These are phyloP conservation scores for Acronicta aceris DNA, from an alignment of 2,888 invertebrate genomes.

Conservation along the genomic window DNA sequence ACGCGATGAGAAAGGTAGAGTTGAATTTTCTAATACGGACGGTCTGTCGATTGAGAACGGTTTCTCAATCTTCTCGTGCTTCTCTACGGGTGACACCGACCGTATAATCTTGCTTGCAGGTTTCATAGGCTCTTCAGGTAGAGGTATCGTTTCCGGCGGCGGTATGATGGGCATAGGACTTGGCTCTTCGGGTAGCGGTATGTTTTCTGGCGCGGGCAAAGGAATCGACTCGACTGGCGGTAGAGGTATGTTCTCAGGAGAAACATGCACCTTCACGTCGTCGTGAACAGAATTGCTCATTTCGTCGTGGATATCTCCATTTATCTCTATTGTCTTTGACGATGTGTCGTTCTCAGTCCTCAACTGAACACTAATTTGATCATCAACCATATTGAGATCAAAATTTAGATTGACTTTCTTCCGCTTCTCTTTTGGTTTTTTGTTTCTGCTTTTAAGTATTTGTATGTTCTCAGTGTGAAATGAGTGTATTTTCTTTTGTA, in stretches of 20 bases:
- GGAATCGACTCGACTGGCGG: slow-evolving; percentile 85
- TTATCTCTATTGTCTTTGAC: slow-evolving; percentile 70
- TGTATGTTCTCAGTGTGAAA: slow-evolving; percentile 91
- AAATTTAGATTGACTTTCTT: slow-evolving; percentile 88
- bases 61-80: slow-evolving; percentile 60
- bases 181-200: slow-evolving; percentile 80
- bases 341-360: slow-evolving; percentile 75
- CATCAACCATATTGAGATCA: slow-evolving; percentile 87
- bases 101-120: slow-evolving; percentile 50
- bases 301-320: slow-evolving; percentile 80
- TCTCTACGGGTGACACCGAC: slow-evolving; percentile 56
- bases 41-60: slow-evolving; percentile 65
- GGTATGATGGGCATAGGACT: slow-evolving; percentile 72
- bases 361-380: slow-evolving; percentile 86
- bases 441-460: slow-evolving; percentile 90
- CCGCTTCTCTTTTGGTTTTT: slow-evolving; percentile 88
- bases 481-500: slow-evolving; percentile 90
- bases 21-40: slow-evolving; percentile 70
- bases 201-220: slow-evolving; percentile 79
- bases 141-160: slow-evolving; percentile 79
- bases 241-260: slow-evolving; percentile 80
- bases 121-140: slow-evolving; percentile 79
- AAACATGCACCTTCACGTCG: slow-evolving; percentile 72
- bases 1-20: slow-evolving; percentile 76
- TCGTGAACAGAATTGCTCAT: slow-evolving; percentile 67